Evolutionary conservation across 2,888 invertebrate species (phyloP), one percentile per base, ranked within the genome.

Genomic region (Euphydryas editha): DNA sequence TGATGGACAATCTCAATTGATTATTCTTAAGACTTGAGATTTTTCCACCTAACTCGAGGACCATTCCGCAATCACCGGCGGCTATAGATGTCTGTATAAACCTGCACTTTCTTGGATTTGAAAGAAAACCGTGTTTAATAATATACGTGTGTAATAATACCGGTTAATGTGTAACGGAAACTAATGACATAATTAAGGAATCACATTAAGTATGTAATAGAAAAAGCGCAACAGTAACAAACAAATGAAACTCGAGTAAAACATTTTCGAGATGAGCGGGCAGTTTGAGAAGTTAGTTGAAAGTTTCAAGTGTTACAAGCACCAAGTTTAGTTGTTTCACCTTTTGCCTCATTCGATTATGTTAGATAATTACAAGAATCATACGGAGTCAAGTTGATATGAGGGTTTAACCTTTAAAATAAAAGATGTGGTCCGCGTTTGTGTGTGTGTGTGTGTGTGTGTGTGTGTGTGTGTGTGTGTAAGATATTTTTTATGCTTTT

Each of bases 281-380:
- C 7, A 15, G 21, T 15, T 18, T 5, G 7, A 49, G 21, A 24
- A 2, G 49, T 20, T 51, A 17, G 17, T 51, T 20, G 10, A 8
- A 36, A 54, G 30, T 44, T 61, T 58, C 39, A 63, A 47, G 20
- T 30, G 46, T 37, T 56, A 59, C 55, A 18, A 21, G 54, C 42
- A 51, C 39, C 36, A 37, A 46, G 58, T 66, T 62, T 18, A 58
- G 30, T n/a, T 36, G 30, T 59, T 58, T 69, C 62, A 68, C 69
- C 67, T 68, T 69, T 70, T 71, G 71, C 73, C 69, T 73, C 72
- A 68, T 72, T 68, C 57, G 65, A 71, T 60, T 64, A 71, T 72
- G 71, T 73, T 71, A 67, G 72, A 73, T 72, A 70, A 72, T 71
- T 70, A 67, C 73, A 69, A 58, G 63, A 56, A 46, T 11, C 47